Base-by-base conservation (phyloP, 1,140 invertebrate genomes). In the Solenopsis invicta region DNA sequence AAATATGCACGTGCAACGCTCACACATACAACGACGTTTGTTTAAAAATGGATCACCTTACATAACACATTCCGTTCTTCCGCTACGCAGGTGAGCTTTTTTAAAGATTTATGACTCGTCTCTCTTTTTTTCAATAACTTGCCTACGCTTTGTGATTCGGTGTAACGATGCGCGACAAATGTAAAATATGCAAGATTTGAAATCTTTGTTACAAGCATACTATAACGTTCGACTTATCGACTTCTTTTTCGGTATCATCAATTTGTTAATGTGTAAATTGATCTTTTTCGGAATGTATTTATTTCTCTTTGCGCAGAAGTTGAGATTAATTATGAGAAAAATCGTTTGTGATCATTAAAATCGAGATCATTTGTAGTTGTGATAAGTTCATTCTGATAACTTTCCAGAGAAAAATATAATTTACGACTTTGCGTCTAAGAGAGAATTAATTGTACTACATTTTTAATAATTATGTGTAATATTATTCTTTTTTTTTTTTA, bases 41-140 rank as follows among this genome's bases (percentile, higher is more conserved):
- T 37, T 37, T 81, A 81, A 81, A 81, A 81, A 81, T 71, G 67
- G 48, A 54, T 41, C 34, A n/a, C 2, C 34, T 81, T 69, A 69
- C 34, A 18, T 81, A 81, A 81, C 48, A 4, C 13, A 69, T 69
- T 18, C 18, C 24, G 12, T 4, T 16, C 29, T 71, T 56, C 34
- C 9, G 10, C 2, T 0, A 21, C 2, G 1, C 10, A 71, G 1
- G 1, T 69, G 61, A 78, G 6, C 24, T 54, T 71, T 69, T 45
- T 52, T 56, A 37, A 81, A 56, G 6, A 18, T 37, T 10, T 54
- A 48, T 78, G 59, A 77, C 24, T 21, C 9, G 9, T 34, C 13
- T 66, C 10, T 34, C 2, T 12, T 75, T 56, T 8, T n/a, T n/a
- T 77, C 24, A 21, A 34, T 2, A 6, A 34, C n/a, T 66, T 2